These are phyloP conservation scores for Beris morrisii DNA, from an alignment of 2,888 invertebrate genomes.

Conservation along the genomic window DNA sequence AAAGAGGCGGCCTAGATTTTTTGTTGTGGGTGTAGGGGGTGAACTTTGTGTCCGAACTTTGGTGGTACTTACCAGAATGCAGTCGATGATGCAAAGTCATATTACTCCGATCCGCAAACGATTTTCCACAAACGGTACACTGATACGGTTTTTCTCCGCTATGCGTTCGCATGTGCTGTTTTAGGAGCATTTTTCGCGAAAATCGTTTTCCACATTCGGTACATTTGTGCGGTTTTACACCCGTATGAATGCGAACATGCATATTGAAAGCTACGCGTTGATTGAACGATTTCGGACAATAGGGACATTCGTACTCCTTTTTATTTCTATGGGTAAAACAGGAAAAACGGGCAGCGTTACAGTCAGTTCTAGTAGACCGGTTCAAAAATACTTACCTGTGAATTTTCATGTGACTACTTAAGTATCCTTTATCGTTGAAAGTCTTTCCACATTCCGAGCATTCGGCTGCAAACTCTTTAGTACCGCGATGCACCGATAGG, in stretches of 20 bases:
- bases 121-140: slow-evolving; percentile 78
- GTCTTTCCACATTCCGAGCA: slow-evolving; percentile 79
- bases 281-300: slow-evolving; percentile 82
- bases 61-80: slow-evolving; percentile 64
- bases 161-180: slow-evolving; percentile 80
- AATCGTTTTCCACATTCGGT: slow-evolving; percentile 78
- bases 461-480: slow-evolving; percentile 72
- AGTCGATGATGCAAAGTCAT: slow-evolving; percentile 80
- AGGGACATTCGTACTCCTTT: slow-evolving; percentile 78
- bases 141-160: slow-evolving; percentile 79
- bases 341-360: background rate
- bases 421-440: slow-evolving; percentile 81
- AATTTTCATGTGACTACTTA: slow-evolving; percentile 85
- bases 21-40: too few relatives aligned
- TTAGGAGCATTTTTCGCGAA: slow-evolving; percentile 80
- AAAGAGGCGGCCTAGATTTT: too few relatives aligned
- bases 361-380: background rate
- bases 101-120: slow-evolving; percentile 81
- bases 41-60: too few relatives aligned
- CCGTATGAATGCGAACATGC: slow-evolving; percentile 82
- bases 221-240: slow-evolving; percentile 77
- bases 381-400: slow-evolving; percentile 59
- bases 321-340: slow-evolving; percentile 60
- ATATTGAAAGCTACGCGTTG: slow-evolving; percentile 86
- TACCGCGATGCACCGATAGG: slow-evolving; percentile 78